Percentiles rank a stretch among this genome's conserved stretches.
phyloP scores from a whole-genome alignment of 2,113 vertebrate genomes.

The Scalopus aquaticus region DNA sequence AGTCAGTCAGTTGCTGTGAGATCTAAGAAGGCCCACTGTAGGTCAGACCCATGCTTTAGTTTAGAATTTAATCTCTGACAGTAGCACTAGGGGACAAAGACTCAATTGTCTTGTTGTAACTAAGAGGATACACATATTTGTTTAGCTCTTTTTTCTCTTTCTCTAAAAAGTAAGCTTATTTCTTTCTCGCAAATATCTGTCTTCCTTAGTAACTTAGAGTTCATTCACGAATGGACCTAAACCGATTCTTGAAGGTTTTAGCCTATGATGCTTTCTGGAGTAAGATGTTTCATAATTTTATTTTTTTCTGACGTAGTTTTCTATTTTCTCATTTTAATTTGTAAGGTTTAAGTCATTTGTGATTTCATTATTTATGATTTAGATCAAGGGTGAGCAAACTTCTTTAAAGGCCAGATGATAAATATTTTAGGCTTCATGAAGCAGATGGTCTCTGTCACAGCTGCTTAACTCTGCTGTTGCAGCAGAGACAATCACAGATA shows the following conservation, averaged over 20 bases:
- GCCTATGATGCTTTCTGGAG: background rate
- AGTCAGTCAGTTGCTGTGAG: background rate
- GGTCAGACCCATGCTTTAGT: background rate
- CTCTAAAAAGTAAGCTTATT: background rate
- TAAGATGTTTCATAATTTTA: background rate
- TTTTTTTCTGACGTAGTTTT: background rate
- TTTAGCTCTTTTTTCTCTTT: background rate
- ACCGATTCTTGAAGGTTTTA: background rate
- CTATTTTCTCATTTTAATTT: slow-evolving; percentile 45
- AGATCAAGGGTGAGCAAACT: background rate
- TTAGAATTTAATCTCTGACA: background rate
- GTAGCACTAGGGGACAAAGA: background rate
- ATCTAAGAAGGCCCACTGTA: background rate
- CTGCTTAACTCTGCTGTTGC: background rate
- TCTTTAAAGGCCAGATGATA: background rate
- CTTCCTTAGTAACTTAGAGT: slow-evolving; percentile 19
- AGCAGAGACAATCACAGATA: background rate
- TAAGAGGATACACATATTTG: background rate
- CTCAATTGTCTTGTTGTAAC: background rate
- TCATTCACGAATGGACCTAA: background rate
- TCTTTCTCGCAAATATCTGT: background rate
- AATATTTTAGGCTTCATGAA: background rate
- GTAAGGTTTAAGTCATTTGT: background rate
- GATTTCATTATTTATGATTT: slow-evolving; percentile 4
- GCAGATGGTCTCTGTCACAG: background rate